Evolutionary conservation across 2,113 vertebrate species (phyloP), one percentile per base, ranked within the genome.

Genomic region (Larimichthys polyactis): DNA sequence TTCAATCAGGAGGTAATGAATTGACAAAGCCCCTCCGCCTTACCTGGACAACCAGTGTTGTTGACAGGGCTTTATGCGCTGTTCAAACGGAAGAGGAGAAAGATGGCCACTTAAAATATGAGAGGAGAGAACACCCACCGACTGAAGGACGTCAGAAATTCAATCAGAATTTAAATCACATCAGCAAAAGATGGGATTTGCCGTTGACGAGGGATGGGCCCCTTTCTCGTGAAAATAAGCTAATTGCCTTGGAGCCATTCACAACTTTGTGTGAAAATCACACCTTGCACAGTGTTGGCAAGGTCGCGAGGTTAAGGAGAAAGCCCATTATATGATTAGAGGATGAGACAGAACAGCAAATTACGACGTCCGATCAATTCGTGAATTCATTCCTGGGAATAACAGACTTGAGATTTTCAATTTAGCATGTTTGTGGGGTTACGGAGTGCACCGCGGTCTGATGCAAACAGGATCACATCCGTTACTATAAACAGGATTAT

Each of bases 131-230:
- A 75, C 75, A 65, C 51, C 84, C 29, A 22, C 81, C 52, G 78
- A 91, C 85, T 87, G 91, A 94, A 95, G 93, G 91, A 91, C 91
- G 58, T 83, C 86, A 92, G 90, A 82, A 93, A 94, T 94, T 84
- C 86, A 94, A 94, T 95, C 93, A 93, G 85, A 90, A 94, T 94
- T 93, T 90, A 95, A 95, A 94, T 95, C 90, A 84, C 85, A 92
- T 94, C 91, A 92, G 89, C 76, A 76, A 92, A 91, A 90, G 87
- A 93, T 89, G 86, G 81, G 87, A 91, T 90, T 87, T 91, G 82
- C 83, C 24, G 57, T 75, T 68, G 58, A 66, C 49, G 59, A 66
- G 60, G 68, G 51, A 52, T 48, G 36, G 75, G 49, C 55, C 15
- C 12, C 14, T 54, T 32, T 60, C 52, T 90, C 79, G 89, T 81